These are phyloP conservation scores for Xyrauchen texanus DNA, from an alignment of 2,113 vertebrate genomes.

Conservation along the genomic window DNA sequence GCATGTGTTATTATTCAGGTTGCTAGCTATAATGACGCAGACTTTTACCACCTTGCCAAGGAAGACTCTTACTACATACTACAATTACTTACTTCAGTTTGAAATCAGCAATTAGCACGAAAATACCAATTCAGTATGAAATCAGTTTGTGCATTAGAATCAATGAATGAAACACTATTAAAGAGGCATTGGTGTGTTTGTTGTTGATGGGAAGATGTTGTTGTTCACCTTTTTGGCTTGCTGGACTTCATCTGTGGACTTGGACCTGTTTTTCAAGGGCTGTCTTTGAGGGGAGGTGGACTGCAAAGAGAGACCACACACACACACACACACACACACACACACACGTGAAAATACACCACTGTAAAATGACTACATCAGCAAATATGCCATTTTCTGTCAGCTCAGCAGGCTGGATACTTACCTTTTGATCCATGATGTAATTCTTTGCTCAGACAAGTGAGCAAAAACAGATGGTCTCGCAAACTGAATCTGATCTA, in stretches of 20 bases:
- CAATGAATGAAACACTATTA: not conserved
- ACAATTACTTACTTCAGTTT: no score
- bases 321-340: no score
- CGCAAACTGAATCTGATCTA: no score
- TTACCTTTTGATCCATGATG: conserved; percentile 75
- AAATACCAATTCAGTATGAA: no score
- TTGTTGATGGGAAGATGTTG: not conserved
- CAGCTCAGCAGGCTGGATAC: not conserved
- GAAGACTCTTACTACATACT: no score
- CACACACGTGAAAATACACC: no score
- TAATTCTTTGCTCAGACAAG: conserved; percentile 9
- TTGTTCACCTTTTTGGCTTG: conserved; percentile 78
- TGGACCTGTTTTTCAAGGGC: conserved; percentile 78
- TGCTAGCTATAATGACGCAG: no score
- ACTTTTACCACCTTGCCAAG: no score
- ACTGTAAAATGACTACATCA: not conserved
- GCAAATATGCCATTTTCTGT: not conserved
- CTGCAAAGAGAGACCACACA: conserved; percentile 54
- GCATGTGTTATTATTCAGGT: no score
- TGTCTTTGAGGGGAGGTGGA: conserved; percentile 78
- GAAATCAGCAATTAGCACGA: no score
- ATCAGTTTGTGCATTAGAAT: not conserved
- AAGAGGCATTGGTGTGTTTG: not conserved
- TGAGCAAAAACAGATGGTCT: no score
- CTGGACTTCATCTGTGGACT: conserved; percentile 82